Evolutionary conservation across 2,888 invertebrate species (phyloP), one percentile per base, ranked within the genome.

Genomic region (Odontocolon sp.): DNA sequence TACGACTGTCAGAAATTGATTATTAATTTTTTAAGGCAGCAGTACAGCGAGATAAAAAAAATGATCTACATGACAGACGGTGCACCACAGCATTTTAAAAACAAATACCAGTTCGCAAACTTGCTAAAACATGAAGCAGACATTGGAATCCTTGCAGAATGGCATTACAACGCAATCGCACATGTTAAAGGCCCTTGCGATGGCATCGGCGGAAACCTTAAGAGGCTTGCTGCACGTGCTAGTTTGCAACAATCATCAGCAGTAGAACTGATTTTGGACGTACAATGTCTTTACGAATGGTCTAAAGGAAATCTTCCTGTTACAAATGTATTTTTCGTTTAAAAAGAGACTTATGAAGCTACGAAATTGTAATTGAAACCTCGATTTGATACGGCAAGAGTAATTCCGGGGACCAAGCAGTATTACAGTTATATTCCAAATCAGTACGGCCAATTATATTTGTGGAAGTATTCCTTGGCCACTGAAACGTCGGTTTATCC

Each of bases 151-250:
- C 23, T 14, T 14, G 86, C 83, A 11, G 82, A 86, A 67, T 85
- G 82, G 81, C 71, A 86, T 63, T 84, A 81, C 54, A 80, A 80
- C 79, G 82, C 81, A 3, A 82, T 83, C 2, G 66, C 69, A 1
- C 85, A 85, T 79, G 84, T 84, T 1, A 85, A 85, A 71, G 77
- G 80, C 9, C 72, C 83, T 6, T 83, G 84, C 68, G 84, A 86
- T 78, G 83, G 84, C 9, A 69, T 83, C 8, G 81, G 81, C 5
- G 83, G 14, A 45, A 72, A 31, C 2, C 66, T 61, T 14, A 70
- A 76, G 47, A 67, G 42, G 38, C 40, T 42, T 42, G 67, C 67
- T 14, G 26, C 21, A n/a, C 52, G 16, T 23, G 42, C 52, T 23
- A 67, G 56, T 16, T 45, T 67, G 14, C 47, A 50, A 11, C 52